phyloP scores from a whole-genome alignment of 2,888 invertebrate species.

The Abrostola triplasia region DNA sequence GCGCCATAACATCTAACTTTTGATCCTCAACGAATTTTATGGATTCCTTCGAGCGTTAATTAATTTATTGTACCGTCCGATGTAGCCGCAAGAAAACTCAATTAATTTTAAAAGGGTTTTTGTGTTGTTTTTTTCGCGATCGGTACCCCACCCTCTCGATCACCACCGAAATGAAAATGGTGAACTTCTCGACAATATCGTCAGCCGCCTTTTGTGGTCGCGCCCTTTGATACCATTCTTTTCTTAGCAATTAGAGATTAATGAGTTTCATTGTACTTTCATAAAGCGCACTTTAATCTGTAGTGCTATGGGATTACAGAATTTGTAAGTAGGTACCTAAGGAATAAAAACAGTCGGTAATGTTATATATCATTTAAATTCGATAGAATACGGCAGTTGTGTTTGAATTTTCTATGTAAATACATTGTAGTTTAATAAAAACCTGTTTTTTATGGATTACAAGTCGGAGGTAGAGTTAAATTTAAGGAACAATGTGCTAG shows the following conservation, averaged over 20 bases:
- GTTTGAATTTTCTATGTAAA: no score
- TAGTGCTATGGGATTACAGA: conserved; percentile 14
- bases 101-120: conserved; percentile 89
- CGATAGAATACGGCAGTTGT: no score
- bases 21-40: conserved; percentile 87
- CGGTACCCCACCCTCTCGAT: conserved; percentile 64
- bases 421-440: no score
- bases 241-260: conserved; percentile 82
- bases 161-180: conserved; percentile 75
- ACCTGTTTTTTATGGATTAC: no score
- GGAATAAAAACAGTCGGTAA: neutral
- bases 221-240: conserved; percentile 75
- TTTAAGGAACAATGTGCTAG: conserved; percentile 59
- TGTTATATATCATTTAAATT: neutral
- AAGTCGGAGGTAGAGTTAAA: conserved; percentile 46
- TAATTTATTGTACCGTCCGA: conserved; percentile 87
- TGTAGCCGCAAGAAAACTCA: conserved; percentile 88
- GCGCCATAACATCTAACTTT: conserved; percentile 78
- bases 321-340: neutral
- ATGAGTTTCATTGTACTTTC: conserved; percentile 73
- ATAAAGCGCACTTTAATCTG: conserved; percentile 57
- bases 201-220: conserved; percentile 73
- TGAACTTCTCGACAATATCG: conserved; percentile 78
- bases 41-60: conserved; percentile 87
- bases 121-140: conserved; percentile 86